These are phyloP conservation scores for Pygathrix nemaeus DNA, from an alignment of 2,113 vertebrate species.

Conservation along the genomic window DNA sequence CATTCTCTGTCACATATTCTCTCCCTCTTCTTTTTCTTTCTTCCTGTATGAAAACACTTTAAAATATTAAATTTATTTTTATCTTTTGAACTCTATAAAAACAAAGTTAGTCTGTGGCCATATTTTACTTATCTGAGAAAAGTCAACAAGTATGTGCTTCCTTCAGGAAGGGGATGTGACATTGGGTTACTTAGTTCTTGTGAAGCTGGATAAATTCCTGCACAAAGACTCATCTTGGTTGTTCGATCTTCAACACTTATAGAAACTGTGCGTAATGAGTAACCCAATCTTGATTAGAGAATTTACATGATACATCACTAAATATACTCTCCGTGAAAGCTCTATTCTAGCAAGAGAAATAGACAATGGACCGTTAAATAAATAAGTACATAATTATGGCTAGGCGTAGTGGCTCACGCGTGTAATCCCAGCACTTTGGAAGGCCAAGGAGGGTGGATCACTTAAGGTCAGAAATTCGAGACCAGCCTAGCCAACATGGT, in stretches of 20 bases:
- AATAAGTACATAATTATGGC: neutral
- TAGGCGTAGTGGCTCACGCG: rapidly evolving
- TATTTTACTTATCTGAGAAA: neutral
- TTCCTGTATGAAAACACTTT: neutral
- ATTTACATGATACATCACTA: neutral
- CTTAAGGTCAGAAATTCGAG: too few species aligned
- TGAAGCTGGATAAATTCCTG: neutral
- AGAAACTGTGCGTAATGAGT: neutral
- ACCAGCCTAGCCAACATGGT: too few species aligned
- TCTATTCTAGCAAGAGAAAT: neutral
- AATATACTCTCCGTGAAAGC: neutral
- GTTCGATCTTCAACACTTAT: neutral
- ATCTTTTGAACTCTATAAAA: neutral
- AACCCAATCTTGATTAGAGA: neutral
- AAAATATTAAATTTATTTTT: neutral
- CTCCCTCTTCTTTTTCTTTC: neutral
- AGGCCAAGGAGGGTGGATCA: too few species aligned
- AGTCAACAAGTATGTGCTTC: neutral
- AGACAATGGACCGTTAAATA: neutral
- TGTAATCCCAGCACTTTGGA: too few species aligned
- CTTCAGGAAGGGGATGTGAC: neutral
- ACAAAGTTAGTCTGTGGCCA: neutral
- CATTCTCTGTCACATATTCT: neutral
- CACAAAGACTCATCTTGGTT: neutral
- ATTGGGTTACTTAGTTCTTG: neutral